Evolutionary conservation across 2,888 invertebrate genomes (phyloP).

Genomic region (Gymnocheta viridis): DNA sequence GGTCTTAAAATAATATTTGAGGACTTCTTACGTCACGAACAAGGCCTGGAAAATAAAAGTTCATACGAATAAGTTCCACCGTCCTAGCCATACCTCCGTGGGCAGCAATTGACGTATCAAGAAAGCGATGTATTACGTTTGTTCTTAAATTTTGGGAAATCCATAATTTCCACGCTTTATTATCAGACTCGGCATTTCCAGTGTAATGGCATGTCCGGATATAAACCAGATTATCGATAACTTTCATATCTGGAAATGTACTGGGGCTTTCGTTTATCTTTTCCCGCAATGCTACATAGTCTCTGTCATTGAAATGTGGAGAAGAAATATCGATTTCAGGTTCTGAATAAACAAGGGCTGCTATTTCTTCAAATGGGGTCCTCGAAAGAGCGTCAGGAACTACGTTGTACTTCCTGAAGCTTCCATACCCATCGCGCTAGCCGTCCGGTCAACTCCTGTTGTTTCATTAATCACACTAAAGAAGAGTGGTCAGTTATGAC

Average conservation of each 20-base stretch:
- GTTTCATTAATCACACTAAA: neutral
- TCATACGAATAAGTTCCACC: neutral
- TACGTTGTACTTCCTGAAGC: neutral
- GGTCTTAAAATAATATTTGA: neutral
- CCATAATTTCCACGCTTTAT: conserved; percentile 26
- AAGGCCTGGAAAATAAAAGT: no score
- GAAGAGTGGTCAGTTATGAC: neutral
- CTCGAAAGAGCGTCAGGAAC: conserved; percentile 33
- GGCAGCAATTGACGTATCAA: neutral
- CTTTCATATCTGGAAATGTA: conserved; percentile 22
- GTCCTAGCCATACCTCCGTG: conserved; percentile 44
- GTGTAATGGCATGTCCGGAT: neutral
- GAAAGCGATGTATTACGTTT: neutral
- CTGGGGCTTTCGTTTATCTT: neutral
- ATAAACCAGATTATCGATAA: conserved; percentile 16
- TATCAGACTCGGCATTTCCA: neutral
- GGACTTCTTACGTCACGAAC: neutral
- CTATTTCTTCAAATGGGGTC: neutral
- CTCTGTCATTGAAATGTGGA: neutral
- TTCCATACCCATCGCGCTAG: neutral
- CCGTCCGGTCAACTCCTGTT: neutral
- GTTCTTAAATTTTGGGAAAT: neutral
- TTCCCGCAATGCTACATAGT: neutral
- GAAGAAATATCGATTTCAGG: conserved; percentile 28
- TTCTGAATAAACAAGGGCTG: neutral